A percentile compares a stretch with the other conserved stretches of the same genome.
Conservation (phyloP, 1,140 invertebrate species). For the Drosophila tsacasi region DNA sequence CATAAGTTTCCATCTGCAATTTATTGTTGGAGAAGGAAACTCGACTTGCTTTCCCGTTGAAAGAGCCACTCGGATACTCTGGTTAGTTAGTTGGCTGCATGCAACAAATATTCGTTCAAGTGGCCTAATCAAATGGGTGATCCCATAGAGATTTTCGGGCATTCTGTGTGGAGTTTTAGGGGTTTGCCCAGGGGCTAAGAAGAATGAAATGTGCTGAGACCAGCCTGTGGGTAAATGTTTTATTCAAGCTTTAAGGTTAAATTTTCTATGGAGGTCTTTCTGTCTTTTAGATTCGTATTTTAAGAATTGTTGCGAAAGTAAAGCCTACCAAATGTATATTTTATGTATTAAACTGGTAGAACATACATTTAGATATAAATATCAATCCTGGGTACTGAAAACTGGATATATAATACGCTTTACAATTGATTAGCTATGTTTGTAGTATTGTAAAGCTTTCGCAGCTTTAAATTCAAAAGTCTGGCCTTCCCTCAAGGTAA, state of each 20-base stretch:
- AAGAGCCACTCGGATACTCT: conserved; percentile 24
- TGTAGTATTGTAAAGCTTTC: background rate
- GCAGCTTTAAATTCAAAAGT: background rate
- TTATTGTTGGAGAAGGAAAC: conserved; percentile 51
- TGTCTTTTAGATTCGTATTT: background rate
- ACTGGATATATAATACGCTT: background rate
- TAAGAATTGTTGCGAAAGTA: background rate
- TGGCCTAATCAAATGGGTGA: conserved; percentile 24
- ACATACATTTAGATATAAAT: background rate
- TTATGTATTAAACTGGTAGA: background rate
- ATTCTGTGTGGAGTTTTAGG: conserved; percentile 6
- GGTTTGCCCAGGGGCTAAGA: background rate
- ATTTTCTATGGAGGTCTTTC: background rate
- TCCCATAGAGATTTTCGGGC: conserved; percentile 38
- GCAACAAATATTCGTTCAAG: conserved; percentile 20
- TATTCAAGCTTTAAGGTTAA: background rate
- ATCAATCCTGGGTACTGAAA: background rate
- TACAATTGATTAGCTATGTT: background rate
- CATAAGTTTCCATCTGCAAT: conserved; percentile 72
- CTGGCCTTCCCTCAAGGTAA: conserved; percentile 2
- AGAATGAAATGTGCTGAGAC: conserved; percentile 5
- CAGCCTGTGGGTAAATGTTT: background rate
- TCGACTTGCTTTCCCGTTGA: conserved; percentile 1
- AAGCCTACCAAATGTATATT: background rate
- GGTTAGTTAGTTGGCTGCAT: conserved; percentile 9